Evolutionary conservation across 2,797 vertebrate species (phyloP).

Genomic region (Hypotaenidia philippensis): DNA sequence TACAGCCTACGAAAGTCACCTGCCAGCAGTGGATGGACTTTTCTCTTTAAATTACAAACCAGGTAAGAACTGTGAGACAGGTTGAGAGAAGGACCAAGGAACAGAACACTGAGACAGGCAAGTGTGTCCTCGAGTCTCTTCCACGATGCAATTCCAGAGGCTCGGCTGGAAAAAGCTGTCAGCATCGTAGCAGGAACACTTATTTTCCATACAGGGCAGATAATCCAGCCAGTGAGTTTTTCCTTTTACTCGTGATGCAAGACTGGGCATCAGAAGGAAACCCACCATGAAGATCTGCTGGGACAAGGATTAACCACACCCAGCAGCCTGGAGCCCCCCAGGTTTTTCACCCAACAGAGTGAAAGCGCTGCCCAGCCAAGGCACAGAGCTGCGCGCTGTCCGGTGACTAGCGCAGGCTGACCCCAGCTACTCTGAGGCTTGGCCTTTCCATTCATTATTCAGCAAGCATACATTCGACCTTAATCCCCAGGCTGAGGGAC

Average conservation of each 20-base stretch:
- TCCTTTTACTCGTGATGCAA: background rate
- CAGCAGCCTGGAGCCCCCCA: background rate
- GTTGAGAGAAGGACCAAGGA: background rate
- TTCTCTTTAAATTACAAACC: background rate
- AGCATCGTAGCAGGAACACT: background rate
- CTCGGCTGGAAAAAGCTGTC: background rate
- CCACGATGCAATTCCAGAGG: background rate
- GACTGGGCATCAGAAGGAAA: background rate
- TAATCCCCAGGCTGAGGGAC: background rate
- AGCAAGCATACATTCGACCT: background rate
- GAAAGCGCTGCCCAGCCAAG: background rate
- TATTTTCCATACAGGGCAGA: background rate
- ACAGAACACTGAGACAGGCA: background rate
- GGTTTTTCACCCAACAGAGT: background rate
- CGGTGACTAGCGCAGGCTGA: background rate
- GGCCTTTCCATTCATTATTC: background rate
- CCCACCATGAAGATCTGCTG: background rate
- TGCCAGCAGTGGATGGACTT: background rate
- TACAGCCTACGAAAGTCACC: background rate
- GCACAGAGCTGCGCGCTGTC: rapidly evolving
- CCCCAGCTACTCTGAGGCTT: background rate
- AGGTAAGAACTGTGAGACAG: constrained; percentile 39
- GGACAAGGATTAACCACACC: background rate
- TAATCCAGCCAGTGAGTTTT: background rate
- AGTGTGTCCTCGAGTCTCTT: background rate